phyloP scores from a whole-genome alignment of 1,140 invertebrate species.

The Phortica variegata region DNA sequence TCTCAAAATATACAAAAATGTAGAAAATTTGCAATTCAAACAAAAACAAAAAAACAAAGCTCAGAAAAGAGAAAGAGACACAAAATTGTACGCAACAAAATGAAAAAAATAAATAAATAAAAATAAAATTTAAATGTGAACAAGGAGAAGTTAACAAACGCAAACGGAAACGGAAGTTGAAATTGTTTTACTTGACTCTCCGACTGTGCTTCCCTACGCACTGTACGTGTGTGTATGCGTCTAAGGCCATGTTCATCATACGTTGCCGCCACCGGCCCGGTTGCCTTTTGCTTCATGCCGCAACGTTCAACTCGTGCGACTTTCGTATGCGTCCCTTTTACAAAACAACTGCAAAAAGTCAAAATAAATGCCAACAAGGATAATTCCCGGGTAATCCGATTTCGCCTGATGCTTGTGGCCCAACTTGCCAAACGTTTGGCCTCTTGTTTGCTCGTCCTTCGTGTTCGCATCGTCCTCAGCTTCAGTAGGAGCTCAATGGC shows the following conservation, averaged over 20 bases:
- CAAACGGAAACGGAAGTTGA: conserved; percentile 41
- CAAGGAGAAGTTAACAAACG: conserved; percentile 14
- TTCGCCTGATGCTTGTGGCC: conserved; percentile 19
- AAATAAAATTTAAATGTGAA: no score
- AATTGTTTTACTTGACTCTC: conserved; percentile 38
- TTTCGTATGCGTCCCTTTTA: no score
- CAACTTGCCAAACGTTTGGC: conserved; percentile 1
- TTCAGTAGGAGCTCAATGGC: conserved; percentile 4
- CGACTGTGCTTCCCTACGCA: no score
- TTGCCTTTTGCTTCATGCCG: no score
- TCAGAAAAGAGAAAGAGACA: neutral
- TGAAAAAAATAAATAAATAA: no score
- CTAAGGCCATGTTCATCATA: conserved; percentile 8
- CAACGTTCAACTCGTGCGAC: no score
- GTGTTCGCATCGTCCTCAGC: neutral
- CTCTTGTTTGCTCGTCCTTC: conserved; percentile 25
- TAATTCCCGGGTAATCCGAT: conserved; percentile 49
- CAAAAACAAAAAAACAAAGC: conserved; percentile 8
- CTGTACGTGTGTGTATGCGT: conserved; percentile 11
- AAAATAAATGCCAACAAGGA: conserved; percentile 52
- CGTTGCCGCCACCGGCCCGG: conserved; percentile 13
- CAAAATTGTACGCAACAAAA: neutral
- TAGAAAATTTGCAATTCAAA: conserved; percentile 11
- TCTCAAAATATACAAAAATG: conserved; percentile 17
- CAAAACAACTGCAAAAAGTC: no score